Evolutionary conservation across 2,888 invertebrate genomes (phyloP), one percentile per base, ranked within the genome.

Genomic region (Rhopalosiphum nymphaeae): DNA sequence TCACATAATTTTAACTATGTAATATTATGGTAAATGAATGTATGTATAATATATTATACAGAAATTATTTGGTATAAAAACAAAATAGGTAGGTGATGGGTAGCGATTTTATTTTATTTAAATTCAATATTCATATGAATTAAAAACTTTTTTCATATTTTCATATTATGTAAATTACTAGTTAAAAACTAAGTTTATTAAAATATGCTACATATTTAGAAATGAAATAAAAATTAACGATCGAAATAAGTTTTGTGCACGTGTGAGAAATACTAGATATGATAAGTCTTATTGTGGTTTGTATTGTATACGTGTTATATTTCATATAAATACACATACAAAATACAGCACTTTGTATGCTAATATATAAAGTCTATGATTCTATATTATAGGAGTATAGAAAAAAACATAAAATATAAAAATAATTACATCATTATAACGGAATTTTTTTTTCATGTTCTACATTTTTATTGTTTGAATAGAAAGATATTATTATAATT

Each of bases 381-480:
- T 36, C 16, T n/a, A 67, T 16, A 67, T 36, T 7, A 67, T 67
- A 21, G 7, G 29, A 16, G n/a, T 78, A 36, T 89, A 49, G 57
- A 29, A 89, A 89, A 89, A 53, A 57, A 26, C 26, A 56, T 56
- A 46, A 49, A 87, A 46, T 29, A 86, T 46, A 86, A 46, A 46
- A 86, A 29, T 86, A n/a, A 87, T 87, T 53, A 87, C 10, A 21
- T 87, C 29, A 87, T 49, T 57, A 61, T 29, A 44, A 29, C 91
- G 3, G 36, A 85, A 56, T 57, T 85, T 57, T 36, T 91, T 36
- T 91, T 46, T 36, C 89, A 7, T 57, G 84, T 89, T 57, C 36
- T 84, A 93, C 89, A 57, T 93, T 85, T 90, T 90, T 93, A 93
- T 36, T 36, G 44, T 89, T 13, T 89, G 56, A 11, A 25, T 26